Base-by-base conservation (phyloP, 2,797 vertebrate genomes). In the Alauda arvensis region DNA sequence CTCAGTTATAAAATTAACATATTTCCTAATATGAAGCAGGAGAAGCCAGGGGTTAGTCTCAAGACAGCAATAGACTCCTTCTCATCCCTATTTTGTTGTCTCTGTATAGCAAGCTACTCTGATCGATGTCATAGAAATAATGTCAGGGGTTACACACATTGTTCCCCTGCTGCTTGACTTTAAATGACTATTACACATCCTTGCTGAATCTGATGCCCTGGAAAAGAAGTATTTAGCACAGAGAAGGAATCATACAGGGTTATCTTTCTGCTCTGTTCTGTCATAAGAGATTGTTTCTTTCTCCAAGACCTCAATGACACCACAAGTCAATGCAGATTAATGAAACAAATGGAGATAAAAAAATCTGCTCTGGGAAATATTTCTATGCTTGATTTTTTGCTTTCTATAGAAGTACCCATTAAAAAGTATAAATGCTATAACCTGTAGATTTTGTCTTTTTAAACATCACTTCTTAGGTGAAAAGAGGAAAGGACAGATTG, bases 371-470 rank as follows among this genome's bases (percentile, higher is more conserved):
- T 68, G 48, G 45, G 45, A 86, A 91, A 90, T 82, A 87, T 24
- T 94, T 95, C 80, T 91, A 29, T 33, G 14, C 77, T 93, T 71
- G n/a, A 76, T 74, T 92, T 78, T 83, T 90, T 71, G 31, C 75
- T 85, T 93, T 84, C 77, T 88, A 42, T 74, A 62, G 37, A 93
- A 89, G 70, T 48, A 59, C 88, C 97, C 95, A 97, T 97, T 97
- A 97, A 98, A 97, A 98, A 97, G 94, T 96, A 96, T 95, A 89
- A 95, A 77, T 12, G 82, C 89, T 90, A 89, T 96, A 97, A 97
- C 97, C 96, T 98, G 98, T 95, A 97, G 82, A 92, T 93, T 96
- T 96, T 85, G 77, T 90, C 77, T 96, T 77, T 97, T 97, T 97
- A 97, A 97, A 96, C 77, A 89, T 90, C 83, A 65, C 56, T 95